Evolutionary conservation across 2,888 invertebrate species (phyloP).

Genomic region (Ornithoptera alexandrae): DNA sequence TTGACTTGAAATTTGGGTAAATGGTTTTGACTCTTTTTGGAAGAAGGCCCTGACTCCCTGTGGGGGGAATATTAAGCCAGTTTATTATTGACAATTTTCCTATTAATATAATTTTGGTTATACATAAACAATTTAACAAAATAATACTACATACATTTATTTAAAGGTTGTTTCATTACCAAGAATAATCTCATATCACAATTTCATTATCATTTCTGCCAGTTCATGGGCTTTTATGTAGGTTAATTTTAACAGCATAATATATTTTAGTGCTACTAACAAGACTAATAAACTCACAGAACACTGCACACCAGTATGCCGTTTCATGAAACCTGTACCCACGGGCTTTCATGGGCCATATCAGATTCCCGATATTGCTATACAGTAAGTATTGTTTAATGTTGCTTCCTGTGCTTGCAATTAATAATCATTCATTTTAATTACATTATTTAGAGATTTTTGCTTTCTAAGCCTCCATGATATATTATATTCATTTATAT

Average conservation of each 20-base stretch:
- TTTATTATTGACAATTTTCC: too few relatives aligned
- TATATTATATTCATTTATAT: too few relatives aligned
- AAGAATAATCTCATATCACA: conserved; percentile 18
- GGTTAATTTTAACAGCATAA: conserved; percentile 23
- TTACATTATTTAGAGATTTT: not conserved
- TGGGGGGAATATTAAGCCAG: too few relatives aligned
- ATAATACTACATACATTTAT: not conserved
- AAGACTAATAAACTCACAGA: conserved; percentile 67
- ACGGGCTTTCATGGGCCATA: conserved; percentile 63
- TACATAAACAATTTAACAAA: too few relatives aligned
- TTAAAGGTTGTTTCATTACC: conserved; percentile 1
- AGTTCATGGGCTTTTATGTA: conserved; percentile 24
- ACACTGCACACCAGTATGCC: conserved; percentile 78
- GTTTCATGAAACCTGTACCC: conserved; percentile 75
- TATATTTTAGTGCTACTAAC: conserved; percentile 32
- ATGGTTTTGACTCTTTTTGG: too few relatives aligned
- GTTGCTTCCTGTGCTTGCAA: not conserved
- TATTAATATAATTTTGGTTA: too few relatives aligned
- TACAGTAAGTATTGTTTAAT: conserved; percentile 67
- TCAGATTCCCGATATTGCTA: conserved; percentile 73
- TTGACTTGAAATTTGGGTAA: too few relatives aligned
- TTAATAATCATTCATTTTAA: not conserved
- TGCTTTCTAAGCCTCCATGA: too few relatives aligned
- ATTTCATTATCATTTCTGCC: conserved; percentile 17
- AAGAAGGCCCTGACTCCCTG: too few relatives aligned